Percentiles rank a stretch among this genome's conserved stretches.
phyloP scores from a whole-genome alignment of 2,113 vertebrate genomes.

The Melanotaenia duboulayi region DNA sequence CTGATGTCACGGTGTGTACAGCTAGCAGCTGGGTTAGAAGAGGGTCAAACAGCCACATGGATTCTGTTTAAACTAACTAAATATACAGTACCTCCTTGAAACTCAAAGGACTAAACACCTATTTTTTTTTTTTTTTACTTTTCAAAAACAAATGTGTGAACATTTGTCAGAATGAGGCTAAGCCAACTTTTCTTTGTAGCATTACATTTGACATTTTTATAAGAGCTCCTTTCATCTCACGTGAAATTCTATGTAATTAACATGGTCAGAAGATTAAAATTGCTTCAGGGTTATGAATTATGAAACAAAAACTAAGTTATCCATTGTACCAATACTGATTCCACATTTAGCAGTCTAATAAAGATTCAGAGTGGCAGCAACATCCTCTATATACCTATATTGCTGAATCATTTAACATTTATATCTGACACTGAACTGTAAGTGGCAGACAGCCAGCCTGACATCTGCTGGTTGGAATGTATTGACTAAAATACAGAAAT shows the following conservation, averaged over 20 bases:
- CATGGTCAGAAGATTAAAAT: background rate
- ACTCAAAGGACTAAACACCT: too few relatives aligned
- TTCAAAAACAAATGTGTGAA: too few relatives aligned
- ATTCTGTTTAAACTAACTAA: too few relatives aligned
- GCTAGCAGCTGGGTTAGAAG: too few relatives aligned
- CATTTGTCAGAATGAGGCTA: too few relatives aligned
- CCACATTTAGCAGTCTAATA: slow-evolving; percentile 7
- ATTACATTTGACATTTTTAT: too few relatives aligned
- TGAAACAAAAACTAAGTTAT: background rate
- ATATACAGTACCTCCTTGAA: too few relatives aligned
- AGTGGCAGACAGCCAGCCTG: slow-evolving; percentile 33
- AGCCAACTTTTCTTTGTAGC: too few relatives aligned
- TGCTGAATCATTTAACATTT: slow-evolving; percentile 13
- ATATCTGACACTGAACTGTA: slow-evolving; percentile 41
- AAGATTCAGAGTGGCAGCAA: background rate
- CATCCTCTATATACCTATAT: background rate
- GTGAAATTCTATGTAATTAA: too few relatives aligned
- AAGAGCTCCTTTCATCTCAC: too few relatives aligned
- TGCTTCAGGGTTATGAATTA: background rate
- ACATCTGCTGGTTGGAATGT: slow-evolving; percentile 30
- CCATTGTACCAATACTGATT: background rate
- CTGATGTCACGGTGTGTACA: background rate
- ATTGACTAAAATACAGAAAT: slow-evolving; percentile 36
- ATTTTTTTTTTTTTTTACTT: too few relatives aligned
- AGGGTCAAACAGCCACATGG: too few relatives aligned